Evolutionary conservation across 2,113 vertebrate species (phyloP).

Genomic region (Stictonetta naevosa): DNA sequence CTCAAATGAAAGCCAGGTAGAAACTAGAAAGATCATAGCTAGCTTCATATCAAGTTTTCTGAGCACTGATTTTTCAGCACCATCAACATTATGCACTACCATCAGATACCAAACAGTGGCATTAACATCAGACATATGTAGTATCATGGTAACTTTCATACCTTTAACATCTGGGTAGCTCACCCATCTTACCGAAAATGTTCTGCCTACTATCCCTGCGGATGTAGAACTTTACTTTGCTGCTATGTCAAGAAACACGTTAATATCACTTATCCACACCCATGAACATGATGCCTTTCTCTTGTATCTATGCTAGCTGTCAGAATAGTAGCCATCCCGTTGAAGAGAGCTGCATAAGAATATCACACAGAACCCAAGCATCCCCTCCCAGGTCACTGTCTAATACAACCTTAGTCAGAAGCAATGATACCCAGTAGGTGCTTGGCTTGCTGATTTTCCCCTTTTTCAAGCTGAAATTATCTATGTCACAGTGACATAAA

Average conservation of each 20-base stretch:
- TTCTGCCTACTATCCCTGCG: not conserved
- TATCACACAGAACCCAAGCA: not conserved
- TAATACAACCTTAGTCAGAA: not conserved
- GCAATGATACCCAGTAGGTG: not conserved
- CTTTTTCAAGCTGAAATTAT: not conserved
- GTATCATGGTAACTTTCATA: not conserved
- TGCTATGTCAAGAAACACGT: not conserved
- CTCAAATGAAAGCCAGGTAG: fast-evolving
- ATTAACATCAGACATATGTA: not conserved
- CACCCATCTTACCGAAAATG: not conserved
- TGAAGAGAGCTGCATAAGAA: not conserved
- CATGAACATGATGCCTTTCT: fast-evolving
- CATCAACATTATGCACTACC: not conserved
- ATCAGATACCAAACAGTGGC: not conserved
- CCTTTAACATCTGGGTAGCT: not conserved
- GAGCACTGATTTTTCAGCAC: not conserved
- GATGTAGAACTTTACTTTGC: not conserved
- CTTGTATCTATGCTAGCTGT: fast-evolving
- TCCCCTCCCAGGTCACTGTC: not conserved
- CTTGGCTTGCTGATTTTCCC: not conserved
- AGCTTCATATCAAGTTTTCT: not conserved
- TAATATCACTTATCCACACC: not conserved
- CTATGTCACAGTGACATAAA: not conserved
- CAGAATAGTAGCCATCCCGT: not conserved
- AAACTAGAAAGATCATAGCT: no score